A percentile compares a stretch with the other conserved stretches of the same genome.
Conservation (phyloP, 2,797 vertebrate genomes). For the Dromococcyx pavoninus region DNA sequence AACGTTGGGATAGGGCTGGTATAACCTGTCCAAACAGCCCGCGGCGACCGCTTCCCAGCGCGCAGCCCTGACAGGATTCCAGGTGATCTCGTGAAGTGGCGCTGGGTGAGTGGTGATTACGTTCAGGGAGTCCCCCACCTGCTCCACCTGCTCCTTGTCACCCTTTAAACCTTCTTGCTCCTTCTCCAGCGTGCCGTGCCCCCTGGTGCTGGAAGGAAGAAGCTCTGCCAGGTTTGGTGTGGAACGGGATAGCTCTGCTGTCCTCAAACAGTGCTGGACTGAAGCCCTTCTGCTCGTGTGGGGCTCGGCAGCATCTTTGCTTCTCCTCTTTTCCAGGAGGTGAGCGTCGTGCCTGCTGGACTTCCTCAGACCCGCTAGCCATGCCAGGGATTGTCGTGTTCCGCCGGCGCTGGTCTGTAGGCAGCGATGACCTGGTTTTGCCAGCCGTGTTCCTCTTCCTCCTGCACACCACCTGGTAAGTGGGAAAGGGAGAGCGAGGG, state of each 20-base stretch:
- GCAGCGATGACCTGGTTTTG: conserved; percentile 99
- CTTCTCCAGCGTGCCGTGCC: not conserved
- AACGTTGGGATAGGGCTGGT: not conserved
- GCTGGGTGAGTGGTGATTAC: not conserved
- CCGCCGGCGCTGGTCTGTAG: conserved; percentile 99
- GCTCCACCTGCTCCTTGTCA: not conserved
- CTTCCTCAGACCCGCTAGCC: conserved; percentile 71
- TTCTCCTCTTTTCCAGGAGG: conserved; percentile 63
- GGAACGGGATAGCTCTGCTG: not conserved
- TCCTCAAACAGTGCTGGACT: too few species aligned
- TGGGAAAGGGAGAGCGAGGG: not conserved
- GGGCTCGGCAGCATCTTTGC: not conserved
- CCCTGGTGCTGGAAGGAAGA: conserved; percentile 9
- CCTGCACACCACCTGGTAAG: conserved; percentile 97
- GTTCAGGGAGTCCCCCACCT: not conserved
- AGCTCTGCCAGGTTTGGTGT: not conserved
- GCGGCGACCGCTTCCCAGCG: not conserved
- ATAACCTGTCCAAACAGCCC: not conserved
- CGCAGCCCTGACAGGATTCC: conserved; percentile 18
- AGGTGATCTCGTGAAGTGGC: conserved; percentile 26
- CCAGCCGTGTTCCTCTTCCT: conserved; percentile 98
- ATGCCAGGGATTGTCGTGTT: conserved; percentile 99
- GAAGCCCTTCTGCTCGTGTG: not conserved
- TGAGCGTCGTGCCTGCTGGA: conserved; percentile 72
- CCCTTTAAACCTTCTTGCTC: not conserved